Conservation (phyloP, 2,888 invertebrate genomes). For the Athrips mouffetella region DNA sequence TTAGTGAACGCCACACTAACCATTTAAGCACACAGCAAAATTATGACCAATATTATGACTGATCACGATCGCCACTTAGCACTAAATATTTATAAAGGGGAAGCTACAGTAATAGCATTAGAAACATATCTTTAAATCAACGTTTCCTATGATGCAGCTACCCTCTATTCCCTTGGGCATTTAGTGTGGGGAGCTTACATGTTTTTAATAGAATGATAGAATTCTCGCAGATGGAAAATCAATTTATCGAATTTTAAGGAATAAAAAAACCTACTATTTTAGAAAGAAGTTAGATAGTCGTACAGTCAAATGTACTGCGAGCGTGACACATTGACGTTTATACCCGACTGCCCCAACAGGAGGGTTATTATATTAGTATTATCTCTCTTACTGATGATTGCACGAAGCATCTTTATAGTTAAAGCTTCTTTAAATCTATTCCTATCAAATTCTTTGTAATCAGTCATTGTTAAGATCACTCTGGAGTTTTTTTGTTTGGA, state of each 20-base stretch:
- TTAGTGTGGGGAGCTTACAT: constrained; percentile 2
- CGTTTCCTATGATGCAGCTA: constrained; percentile 30
- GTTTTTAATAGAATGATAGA: constrained; percentile 6
- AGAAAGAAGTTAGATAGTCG: too few species aligned
- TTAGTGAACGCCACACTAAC: background rate
- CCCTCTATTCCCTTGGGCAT: constrained; percentile 18
- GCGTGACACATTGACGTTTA: too few species aligned
- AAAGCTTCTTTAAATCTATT: too few species aligned
- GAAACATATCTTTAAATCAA: constrained; percentile 29
- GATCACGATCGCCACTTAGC: constrained; percentile 13
- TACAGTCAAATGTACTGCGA: too few species aligned
- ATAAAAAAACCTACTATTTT: background rate
- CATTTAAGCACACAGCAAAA: constrained; percentile 4
- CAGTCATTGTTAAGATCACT: too few species aligned
- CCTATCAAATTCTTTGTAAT: too few species aligned
- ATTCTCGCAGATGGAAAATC: background rate
- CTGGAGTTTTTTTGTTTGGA: too few species aligned
- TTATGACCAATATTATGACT: constrained; percentile 10
- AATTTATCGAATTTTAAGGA: background rate
- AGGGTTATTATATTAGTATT: too few species aligned
- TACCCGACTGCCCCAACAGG: too few species aligned
- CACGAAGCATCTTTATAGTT: too few species aligned
- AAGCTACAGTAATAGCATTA: constrained; percentile 11
- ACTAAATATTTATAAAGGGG: constrained; percentile 8
- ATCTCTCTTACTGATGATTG: too few species aligned